A percentile compares a stretch with the other conserved stretches of the same genome.
phyloP scores from a whole-genome alignment of 2,797 vertebrate genomes.

The Diglossa cyanea region DNA sequence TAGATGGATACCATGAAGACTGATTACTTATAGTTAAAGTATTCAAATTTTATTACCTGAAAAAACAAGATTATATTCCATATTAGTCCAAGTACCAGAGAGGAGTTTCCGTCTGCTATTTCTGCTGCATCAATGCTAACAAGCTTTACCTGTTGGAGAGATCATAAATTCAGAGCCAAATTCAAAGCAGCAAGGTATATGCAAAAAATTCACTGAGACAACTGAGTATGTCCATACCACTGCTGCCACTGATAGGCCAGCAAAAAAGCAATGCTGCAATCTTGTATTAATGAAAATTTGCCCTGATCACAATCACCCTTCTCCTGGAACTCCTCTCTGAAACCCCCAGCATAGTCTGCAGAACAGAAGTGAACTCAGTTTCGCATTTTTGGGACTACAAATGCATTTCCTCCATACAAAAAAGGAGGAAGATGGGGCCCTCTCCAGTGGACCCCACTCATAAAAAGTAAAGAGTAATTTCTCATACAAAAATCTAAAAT shows the following conservation, averaged over 20 bases:
- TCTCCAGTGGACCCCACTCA: neutral
- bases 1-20: neutral
- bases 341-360: neutral
- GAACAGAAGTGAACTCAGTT: neutral
- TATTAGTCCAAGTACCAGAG: conserved; percentile 94
- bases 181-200: neutral
- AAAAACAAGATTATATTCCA: conserved; percentile 99
- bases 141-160: conserved; percentile 86
- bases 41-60: conserved; percentile 81
- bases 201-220: neutral
- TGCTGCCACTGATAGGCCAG: neutral
- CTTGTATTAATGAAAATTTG: neutral
- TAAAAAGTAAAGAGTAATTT: neutral
- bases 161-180: neutral
- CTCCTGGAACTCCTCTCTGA: neutral
- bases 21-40: neutral
- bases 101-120: conserved; percentile 93
- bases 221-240: neutral
- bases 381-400: neutral
- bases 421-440: neutral
- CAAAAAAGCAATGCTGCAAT: neutral
- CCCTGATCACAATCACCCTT: neutral
- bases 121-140: conserved; percentile 95
- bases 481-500: neutral
- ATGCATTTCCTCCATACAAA: neutral